Evolutionary conservation across 2,888 invertebrate genomes (phyloP), one percentile per base, ranked within the genome.

Genomic region (Suillia variegata): DNA sequence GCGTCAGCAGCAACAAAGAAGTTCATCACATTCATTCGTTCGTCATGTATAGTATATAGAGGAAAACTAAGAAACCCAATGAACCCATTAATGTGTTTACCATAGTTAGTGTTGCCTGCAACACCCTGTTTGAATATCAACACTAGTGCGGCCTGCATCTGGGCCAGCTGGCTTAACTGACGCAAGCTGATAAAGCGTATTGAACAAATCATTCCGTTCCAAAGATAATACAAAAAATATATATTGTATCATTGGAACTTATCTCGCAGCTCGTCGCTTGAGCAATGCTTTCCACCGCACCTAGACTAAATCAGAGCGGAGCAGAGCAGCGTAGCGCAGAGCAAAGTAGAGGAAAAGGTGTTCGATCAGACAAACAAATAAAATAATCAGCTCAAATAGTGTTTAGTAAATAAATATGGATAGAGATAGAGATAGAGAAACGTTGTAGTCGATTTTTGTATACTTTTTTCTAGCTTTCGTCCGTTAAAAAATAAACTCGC

Each of bases 161-260:
- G 38, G 13, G 38, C 38, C 38, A 38, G 38, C 38, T 38, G 38
- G 13, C 38, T n/a, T 38, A 38, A 38, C 15, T 38, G 38, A 38
- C 38, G n/a, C 38, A 38, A 38, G 3, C 38, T 38, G 38, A 38
- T 38, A 38, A 38, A 38, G 10, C 38, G 10, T n/a, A 38, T 13
- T 13, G n/a, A 38, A 10, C 45, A 18, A 45, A 45, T 45, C 45
- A 45, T 6, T 45, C 45, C 13, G 13, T 8, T 12, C n/a, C n/a
- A n/a, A n/a, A n/a, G n/a, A n/a, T n/a, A n/a, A n/a, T n/a, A n/a
- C n/a, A n/a, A n/a, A n/a, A n/a, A n/a, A n/a, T n/a, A n/a, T n/a
- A n/a, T n/a, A n/a, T n/a, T n/a, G n/a, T 45, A 45, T 45, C 45
- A 45, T 45, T 18, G 45, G 18, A 45, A 45, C 17, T 45, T 45